Percentiles rank a stretch among this genome's conserved stretches.
Evolutionary conservation across 2,888 invertebrate genomes (phyloP).

Genomic region (Agrochola macilenta): DNA sequence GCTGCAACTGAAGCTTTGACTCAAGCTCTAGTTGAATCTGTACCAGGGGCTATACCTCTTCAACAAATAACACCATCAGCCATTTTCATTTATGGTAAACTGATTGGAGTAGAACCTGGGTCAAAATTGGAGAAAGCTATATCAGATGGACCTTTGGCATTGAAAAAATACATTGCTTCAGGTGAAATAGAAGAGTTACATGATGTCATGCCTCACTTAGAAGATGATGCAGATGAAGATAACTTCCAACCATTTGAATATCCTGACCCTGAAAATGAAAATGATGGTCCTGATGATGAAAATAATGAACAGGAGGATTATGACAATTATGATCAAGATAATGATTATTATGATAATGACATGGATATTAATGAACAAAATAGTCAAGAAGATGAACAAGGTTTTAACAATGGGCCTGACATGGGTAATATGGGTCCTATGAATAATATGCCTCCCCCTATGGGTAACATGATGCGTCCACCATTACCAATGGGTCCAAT

Average conservation of each 20-base stretch:
- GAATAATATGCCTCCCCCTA: constrained; percentile 69
- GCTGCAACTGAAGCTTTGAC: constrained; percentile 91
- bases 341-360: constrained; percentile 84
- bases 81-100: constrained; percentile 95
- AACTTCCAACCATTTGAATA: constrained; percentile 87
- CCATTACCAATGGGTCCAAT: constrained; percentile 74
- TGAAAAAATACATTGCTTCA: constrained; percentile 94
- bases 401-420: constrained; percentile 82
- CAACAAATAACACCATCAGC: constrained; percentile 95
- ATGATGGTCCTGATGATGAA: constrained; percentile 70
- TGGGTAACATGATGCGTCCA: constrained; percentile 71
- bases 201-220: constrained; percentile 93
- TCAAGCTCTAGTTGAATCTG: constrained; percentile 93
- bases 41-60: constrained; percentile 94
- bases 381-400: constrained; percentile 82
- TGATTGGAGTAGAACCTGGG: constrained; percentile 94
- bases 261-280: constrained; percentile 79
- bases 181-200: constrained; percentile 95
- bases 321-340: constrained; percentile 80
- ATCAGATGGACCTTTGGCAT: constrained; percentile 93
- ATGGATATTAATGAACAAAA: constrained; percentile 84
- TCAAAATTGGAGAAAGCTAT: constrained; percentile 94
- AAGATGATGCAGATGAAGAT: constrained; percentile 91
- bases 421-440: constrained; percentile 71
- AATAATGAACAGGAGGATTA: constrained; percentile 74